Evolutionary conservation across 2,888 invertebrate genomes (phyloP).

Genomic region (Trissoscelio sp.): DNA sequence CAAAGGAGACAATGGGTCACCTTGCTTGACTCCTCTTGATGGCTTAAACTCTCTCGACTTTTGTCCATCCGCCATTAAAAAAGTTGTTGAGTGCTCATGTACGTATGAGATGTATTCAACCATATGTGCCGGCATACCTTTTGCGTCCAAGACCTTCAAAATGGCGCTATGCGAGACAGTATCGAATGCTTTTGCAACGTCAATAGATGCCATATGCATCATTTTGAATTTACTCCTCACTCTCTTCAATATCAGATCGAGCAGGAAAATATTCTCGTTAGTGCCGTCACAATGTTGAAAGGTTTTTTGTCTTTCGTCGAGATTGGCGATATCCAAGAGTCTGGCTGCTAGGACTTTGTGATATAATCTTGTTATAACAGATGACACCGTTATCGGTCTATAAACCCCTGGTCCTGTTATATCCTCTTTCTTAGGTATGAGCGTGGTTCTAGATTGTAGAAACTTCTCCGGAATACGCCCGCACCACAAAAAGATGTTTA

Average conservation of each 20-base stretch:
- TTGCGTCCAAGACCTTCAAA: background rate
- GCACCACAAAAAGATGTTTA: constrained; percentile 48
- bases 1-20: no score
- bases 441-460: constrained; percentile 25
- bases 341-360: constrained; percentile 26
- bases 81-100: no score
- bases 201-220: constrained; percentile 62
- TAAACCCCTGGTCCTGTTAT: background rate
- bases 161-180: background rate
- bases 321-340: background rate
- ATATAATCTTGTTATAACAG: background rate
- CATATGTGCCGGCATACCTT: background rate
- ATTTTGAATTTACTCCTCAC: background rate
- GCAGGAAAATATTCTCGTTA: constrained; percentile 62
- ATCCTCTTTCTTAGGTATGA: constrained; percentile 41
- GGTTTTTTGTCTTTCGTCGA: constrained; percentile 66
- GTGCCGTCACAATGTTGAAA: constrained; percentile 67
- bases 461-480: constrained; percentile 55
- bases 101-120: background rate
- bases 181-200: background rate
- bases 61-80: no score
- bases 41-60: no score
- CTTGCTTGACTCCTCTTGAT: no score
- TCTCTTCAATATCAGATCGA: constrained; percentile 18
- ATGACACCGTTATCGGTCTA: constrained; percentile 40